A percentile compares a stretch with the other conserved stretches of the same genome.
These are phyloP conservation scores for Numenius phaeopus DNA, from an alignment of 2,797 vertebrate species.

Conservation along the genomic window DNA sequence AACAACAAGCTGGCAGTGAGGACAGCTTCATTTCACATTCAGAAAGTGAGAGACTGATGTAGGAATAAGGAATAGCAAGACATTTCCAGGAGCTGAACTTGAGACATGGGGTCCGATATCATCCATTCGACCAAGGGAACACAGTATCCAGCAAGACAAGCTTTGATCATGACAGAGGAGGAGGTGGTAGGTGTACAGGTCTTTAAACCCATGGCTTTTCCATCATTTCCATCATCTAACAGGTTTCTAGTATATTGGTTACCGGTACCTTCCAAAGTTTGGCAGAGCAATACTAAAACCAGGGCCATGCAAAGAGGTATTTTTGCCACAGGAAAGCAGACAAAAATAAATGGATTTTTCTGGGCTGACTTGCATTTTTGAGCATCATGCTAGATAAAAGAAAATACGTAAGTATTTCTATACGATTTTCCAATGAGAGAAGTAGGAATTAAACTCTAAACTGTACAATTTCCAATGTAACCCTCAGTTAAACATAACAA, in stretches of 20 bases:
- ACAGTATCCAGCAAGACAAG: not conserved
- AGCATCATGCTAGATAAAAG: not conserved
- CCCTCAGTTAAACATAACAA: not conserved
- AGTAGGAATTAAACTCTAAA: not conserved
- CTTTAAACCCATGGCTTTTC: not conserved
- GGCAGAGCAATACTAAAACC: not conserved
- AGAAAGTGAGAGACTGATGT: not conserved
- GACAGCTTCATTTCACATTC: slow-evolving; percentile 19
- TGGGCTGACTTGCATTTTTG: not conserved
- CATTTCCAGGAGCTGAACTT: not conserved
- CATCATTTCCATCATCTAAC: not conserved
- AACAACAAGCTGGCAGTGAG: slow-evolving; percentile 25
- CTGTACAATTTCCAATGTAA: not conserved
- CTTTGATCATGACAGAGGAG: not conserved
- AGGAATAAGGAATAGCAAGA: not conserved
- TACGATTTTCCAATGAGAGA: not conserved
- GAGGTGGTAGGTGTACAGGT: not conserved
- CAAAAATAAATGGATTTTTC: not conserved
- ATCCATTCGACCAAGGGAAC: not conserved
- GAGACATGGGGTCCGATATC: not conserved
- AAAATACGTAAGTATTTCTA: not conserved
- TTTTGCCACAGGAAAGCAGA: not conserved
- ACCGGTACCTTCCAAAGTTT: not conserved
- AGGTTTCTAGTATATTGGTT: not conserved
- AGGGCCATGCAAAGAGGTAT: not conserved